Conservation (phyloP, 2,113 vertebrate species). For the Ia io region DNA sequence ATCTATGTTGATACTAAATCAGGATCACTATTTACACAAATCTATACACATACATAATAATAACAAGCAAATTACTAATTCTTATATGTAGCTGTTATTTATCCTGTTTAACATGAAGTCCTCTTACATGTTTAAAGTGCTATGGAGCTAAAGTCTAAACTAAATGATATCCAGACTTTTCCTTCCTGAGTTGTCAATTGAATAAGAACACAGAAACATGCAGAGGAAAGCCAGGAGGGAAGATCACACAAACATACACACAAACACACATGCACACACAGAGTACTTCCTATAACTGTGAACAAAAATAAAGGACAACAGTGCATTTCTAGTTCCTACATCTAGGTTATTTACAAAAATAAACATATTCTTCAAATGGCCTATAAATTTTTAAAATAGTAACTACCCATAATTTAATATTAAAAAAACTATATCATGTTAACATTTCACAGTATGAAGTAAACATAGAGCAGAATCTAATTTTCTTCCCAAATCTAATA, state of each 20-base stretch:
- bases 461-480: not conserved
- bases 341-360: not conserved
- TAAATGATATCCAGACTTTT: constrained; percentile 38
- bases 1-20: constrained; percentile 26
- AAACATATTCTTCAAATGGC: not conserved
- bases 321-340: not conserved
- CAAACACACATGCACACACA: not conserved
- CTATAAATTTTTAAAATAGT: constrained; percentile 18
- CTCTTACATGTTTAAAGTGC: constrained; percentile 38
- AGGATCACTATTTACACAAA: constrained; percentile 52
- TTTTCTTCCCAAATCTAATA: constrained; percentile 34
- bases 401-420: constrained; percentile 30
- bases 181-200: constrained; percentile 27
- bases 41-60: not conserved
- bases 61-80: constrained; percentile 51
- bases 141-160: constrained; percentile 13
- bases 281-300: not conserved
- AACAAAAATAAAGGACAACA: constrained; percentile 30
- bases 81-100: not conserved
- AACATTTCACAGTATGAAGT: constrained; percentile 31
- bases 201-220: constrained; percentile 40
- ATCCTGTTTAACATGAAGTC: constrained; percentile 43
- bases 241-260: not conserved
- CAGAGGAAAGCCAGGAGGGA: not conserved
- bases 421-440: not conserved